These are phyloP conservation scores for Lycocorax pyrrhopterus DNA, from an alignment of 2,113 vertebrate genomes.

Conservation along the genomic window DNA sequence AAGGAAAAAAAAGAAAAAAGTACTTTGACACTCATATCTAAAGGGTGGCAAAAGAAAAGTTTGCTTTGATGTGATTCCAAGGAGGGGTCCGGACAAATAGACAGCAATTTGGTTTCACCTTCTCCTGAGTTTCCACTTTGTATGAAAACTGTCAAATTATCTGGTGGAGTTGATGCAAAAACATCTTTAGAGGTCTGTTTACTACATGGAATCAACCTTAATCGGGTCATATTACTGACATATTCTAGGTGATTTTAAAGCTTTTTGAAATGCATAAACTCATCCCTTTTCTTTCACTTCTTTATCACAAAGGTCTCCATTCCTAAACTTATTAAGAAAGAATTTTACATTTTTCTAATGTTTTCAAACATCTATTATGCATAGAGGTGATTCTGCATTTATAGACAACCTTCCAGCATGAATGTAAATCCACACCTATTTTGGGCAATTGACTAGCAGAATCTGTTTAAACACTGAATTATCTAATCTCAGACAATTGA, in stretches of 20 bases:
- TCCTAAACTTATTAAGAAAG: neutral
- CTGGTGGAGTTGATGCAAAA: neutral
- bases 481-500: conserved; percentile 1
- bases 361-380: neutral
- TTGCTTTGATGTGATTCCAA: neutral
- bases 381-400: conserved; percentile 12
- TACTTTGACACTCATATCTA: neutral
- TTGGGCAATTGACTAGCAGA: neutral
- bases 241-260: neutral
- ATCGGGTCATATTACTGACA: fast-evolving
- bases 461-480: conserved; percentile 52
- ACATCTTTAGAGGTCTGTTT: neutral
- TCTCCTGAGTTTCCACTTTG: neutral
- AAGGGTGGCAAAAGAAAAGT: neutral
- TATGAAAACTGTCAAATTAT: neutral
- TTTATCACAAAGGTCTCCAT: neutral
- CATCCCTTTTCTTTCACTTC: neutral
- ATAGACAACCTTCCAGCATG: neutral
- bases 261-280: neutral
- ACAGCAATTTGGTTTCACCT: neutral
- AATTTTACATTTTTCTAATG: neutral
- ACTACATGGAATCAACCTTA: neutral
- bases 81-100: neutral
- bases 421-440: conserved; percentile 20
- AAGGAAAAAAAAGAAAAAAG: neutral